Conservation (phyloP, 2,888 invertebrate species). For the Tachina fera region DNA sequence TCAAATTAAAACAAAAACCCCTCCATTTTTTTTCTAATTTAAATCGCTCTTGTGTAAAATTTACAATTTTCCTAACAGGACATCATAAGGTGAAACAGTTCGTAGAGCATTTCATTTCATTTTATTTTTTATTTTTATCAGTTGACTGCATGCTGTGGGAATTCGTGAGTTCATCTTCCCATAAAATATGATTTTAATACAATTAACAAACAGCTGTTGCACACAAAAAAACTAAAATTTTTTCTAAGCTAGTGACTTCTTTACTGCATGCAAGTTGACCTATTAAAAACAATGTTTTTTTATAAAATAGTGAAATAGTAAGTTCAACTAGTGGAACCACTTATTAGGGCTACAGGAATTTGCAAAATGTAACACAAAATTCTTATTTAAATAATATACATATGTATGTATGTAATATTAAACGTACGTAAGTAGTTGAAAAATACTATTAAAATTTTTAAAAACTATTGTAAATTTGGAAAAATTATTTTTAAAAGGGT, state of each 20-base stretch:
- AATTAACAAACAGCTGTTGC: constrained; percentile 10
- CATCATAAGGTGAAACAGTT: neutral
- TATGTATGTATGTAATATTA: too few species aligned
- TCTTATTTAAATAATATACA: too few species aligned
- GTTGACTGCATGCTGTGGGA: constrained; percentile 67
- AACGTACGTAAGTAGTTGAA: too few species aligned
- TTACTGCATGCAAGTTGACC: too few species aligned
- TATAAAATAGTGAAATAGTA: neutral
- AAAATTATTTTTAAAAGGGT: too few species aligned
- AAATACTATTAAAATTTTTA: too few species aligned
- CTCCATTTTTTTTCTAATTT: too few species aligned
- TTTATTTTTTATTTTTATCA: constrained; percentile 10
- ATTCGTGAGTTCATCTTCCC: constrained; percentile 54
- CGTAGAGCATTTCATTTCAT: neutral
- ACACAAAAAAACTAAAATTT: constrained; percentile 31
- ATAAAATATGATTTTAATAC: constrained; percentile 49
- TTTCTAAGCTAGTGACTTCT: neutral
- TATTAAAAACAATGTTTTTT: too few species aligned
- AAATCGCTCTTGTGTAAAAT: constrained; percentile 49
- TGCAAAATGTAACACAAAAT: neutral
- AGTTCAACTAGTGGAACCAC: constrained; percentile 12
- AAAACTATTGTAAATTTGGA: too few species aligned
- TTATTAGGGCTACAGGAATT: constrained; percentile 1
- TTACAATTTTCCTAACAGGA: constrained; percentile 42
- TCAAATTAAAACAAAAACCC: too few species aligned